phyloP scores from a whole-genome alignment of 2,888 invertebrate genomes.

The Frankliniella intonsa region DNA sequence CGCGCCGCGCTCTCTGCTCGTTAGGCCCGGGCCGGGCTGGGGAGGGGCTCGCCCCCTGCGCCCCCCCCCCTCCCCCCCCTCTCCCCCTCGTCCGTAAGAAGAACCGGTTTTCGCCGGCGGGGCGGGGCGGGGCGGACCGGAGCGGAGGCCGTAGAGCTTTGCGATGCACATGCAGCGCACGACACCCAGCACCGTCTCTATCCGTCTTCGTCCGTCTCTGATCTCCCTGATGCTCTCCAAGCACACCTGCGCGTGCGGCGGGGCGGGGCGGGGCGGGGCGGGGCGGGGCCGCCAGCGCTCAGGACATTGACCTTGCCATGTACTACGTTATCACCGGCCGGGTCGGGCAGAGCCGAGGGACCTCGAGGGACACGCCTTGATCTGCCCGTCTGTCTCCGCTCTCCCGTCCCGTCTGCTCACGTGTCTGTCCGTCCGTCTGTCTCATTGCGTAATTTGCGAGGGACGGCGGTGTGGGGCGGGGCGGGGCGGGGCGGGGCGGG shows the following conservation, averaged over 20 bases:
- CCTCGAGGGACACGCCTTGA: neutral
- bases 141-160: neutral
- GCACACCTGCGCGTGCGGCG: too few species aligned
- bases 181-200: neutral
- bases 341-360: neutral
- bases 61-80: neutral
- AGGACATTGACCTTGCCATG: too few species aligned
- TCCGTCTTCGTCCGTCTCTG: neutral
- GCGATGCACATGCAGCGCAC: neutral
- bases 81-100: neutral
- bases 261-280: too few species aligned
- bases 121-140: neutral
- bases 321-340: too few species aligned
- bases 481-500: neutral
- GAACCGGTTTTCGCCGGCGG: conserved; percentile 10
- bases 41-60: neutral
- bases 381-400: neutral
- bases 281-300: too few species aligned
- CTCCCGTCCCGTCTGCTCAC: neutral
- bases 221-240: neutral
- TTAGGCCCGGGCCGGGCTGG: neutral
- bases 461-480: too few species aligned
- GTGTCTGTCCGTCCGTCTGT: neutral
- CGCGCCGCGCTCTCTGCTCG: neutral
- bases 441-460: neutral